These are phyloP conservation scores for Sebastes miniatus DNA, from an alignment of 2,797 vertebrate species.

Conservation along the genomic window DNA sequence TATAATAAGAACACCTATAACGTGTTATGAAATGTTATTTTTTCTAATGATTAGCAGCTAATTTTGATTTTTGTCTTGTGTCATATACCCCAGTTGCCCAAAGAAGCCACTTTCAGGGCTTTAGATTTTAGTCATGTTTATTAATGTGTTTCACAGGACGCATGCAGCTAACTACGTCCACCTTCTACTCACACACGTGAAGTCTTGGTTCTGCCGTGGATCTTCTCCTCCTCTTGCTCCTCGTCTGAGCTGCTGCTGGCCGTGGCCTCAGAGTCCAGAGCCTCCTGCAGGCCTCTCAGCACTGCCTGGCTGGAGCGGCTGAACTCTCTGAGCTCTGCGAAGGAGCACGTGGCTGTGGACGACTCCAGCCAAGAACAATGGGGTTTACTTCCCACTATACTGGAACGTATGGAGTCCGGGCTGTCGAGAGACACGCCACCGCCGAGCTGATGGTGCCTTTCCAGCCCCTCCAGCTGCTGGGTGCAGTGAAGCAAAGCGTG, in stretches of 20 bases:
- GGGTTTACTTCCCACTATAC: conserved; percentile 28
- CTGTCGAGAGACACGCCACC: conserved; percentile 44
- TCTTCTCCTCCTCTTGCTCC: conserved; percentile 77
- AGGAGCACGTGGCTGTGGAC: conserved; percentile 43
- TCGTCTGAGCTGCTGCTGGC: conserved; percentile 95
- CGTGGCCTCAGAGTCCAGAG: conserved; percentile 92
- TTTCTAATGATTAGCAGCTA: background rate
- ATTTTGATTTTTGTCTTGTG: background rate
- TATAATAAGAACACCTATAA: background rate
- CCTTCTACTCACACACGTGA: conserved; percentile 84
- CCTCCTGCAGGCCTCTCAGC: conserved; percentile 83
- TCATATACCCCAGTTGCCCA: background rate
- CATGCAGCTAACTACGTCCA: background rate
- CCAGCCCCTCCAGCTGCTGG: conserved; percentile 86
- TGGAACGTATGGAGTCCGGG: background rate
- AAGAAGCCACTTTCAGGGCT: background rate
- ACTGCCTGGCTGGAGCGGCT: conserved; percentile 76
- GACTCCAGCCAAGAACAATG: conserved; percentile 31
- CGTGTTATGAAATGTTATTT: background rate
- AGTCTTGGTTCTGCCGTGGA: conserved; percentile 62
- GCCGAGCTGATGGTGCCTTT: conserved; percentile 62
- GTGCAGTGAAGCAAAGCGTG: conserved; percentile 84
- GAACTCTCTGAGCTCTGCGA: conserved; percentile 82
- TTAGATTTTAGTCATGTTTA: background rate
- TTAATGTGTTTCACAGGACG: background rate